Evolutionary conservation across 2,113 vertebrate species (phyloP).

Genomic region (Mugil cephalus): DNA sequence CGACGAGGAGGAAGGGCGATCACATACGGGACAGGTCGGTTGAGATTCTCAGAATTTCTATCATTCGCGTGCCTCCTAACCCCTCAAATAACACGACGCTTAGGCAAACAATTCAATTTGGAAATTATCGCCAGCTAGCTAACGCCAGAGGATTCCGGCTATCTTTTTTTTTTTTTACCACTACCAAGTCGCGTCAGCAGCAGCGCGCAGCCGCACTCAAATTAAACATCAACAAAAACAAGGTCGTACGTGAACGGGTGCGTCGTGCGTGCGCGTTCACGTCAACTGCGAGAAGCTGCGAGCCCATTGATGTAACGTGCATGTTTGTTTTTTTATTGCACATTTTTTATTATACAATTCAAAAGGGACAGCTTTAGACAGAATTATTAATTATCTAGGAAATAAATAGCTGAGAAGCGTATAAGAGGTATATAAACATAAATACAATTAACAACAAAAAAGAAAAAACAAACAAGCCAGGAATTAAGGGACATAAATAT

Average conservation of each 20-base stretch:
- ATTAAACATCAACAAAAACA: conserved; percentile 83
- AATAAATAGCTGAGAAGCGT: no score
- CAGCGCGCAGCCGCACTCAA: conserved; percentile 81
- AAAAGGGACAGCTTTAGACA: no score
- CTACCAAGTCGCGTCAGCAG: conserved; percentile 74
- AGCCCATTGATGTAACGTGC: background rate
- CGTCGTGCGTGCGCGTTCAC: conserved; percentile 67
- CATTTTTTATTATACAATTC: no score
- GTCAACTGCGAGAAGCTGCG: background rate
- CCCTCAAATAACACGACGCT: conserved; percentile 5
- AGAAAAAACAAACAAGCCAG: no score
- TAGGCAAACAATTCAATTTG: background rate
- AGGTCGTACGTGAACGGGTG: conserved; percentile 71
- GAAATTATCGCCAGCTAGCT: conserved; percentile 5
- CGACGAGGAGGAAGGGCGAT: conserved; percentile 69
- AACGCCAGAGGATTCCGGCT: conserved; percentile 33
- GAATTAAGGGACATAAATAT: no score
- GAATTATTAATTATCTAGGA: no score
- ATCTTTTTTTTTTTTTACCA: conserved; percentile 35
- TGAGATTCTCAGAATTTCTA: background rate
- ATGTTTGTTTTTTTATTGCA: background rate
- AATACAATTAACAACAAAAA: no score
- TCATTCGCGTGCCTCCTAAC: conserved; percentile 13
- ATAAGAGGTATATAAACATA: no score
- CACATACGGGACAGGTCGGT: conserved; percentile 68